Evolutionary conservation across 2,797 vertebrate genomes (phyloP).

Genomic region (Pipistrellus pygmaeus): DNA sequence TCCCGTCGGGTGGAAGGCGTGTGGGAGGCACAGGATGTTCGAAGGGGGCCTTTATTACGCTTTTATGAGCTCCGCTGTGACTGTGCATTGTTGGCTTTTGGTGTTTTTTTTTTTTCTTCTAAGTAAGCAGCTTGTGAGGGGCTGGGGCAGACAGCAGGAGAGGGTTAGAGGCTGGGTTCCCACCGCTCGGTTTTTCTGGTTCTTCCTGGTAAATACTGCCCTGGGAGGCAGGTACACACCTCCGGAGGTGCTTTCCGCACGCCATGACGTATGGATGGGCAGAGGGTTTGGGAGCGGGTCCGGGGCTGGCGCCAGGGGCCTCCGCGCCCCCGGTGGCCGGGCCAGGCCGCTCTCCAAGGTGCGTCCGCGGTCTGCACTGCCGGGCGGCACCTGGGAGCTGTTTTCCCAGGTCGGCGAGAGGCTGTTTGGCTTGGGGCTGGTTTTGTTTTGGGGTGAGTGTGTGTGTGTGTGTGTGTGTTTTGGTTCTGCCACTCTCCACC

Average conservation of each 20-base stretch:
- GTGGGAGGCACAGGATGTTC: slow-evolving; percentile 22
- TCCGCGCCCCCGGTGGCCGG: neutral
- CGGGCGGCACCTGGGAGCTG: too few relatives aligned
- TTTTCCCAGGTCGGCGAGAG: too few relatives aligned
- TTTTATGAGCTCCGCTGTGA: slow-evolving; percentile 58
- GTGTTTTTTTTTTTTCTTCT: neutral
- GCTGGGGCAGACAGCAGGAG: neutral
- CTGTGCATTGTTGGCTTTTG: slow-evolving; percentile 27
- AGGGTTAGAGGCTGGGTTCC: neutral
- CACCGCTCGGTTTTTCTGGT: neutral
- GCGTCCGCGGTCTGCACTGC: neutral
- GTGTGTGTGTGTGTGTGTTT: neutral
- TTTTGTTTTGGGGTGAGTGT: too few relatives aligned
- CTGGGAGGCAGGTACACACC: neutral
- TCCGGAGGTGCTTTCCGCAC: neutral
- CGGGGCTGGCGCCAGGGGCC: neutral
- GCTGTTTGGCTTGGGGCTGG: too few relatives aligned
- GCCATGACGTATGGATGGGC: neutral
- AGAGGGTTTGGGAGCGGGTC: neutral
- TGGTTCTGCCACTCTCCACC: neutral
- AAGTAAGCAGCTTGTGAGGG: slow-evolving; percentile 2
- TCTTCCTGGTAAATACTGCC: neutral
- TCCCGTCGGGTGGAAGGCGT: neutral
- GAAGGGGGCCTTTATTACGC: slow-evolving; percentile 59
- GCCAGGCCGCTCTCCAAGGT: slow-evolving; percentile 52